Percentiles rank a stretch among this genome's conserved stretches.
Conservation (phyloP, 2,888 invertebrate genomes). For the Craniophora ligustri region DNA sequence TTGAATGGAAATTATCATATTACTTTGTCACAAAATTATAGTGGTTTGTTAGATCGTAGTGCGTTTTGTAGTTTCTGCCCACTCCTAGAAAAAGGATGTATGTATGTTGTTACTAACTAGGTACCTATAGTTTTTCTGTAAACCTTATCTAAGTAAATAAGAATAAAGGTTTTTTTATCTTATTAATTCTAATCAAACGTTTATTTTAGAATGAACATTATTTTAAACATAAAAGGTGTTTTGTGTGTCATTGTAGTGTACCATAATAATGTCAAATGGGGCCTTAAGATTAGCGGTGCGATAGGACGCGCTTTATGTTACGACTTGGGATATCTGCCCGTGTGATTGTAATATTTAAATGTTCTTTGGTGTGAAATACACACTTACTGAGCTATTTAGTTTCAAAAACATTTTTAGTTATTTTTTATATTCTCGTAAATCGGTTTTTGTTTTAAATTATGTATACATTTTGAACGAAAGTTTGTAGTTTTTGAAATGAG, state of each 20-base stretch:
- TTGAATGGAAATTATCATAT: constrained; percentile 51
- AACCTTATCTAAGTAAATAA: constrained; percentile 22
- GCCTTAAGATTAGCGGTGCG: constrained; percentile 55
- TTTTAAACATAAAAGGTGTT: constrained; percentile 47
- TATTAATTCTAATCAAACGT: constrained; percentile 36
- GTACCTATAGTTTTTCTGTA: constrained; percentile 12
- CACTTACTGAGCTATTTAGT: too few relatives aligned
- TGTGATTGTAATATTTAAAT: constrained; percentile 15
- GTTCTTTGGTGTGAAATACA: constrained; percentile 25
- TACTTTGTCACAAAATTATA: too few relatives aligned
- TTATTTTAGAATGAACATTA: constrained; percentile 27
- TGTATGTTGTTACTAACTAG: too few relatives aligned
- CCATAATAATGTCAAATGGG: constrained; percentile 45
- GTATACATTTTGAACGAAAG: too few relatives aligned
- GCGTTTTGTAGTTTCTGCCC: too few relatives aligned
- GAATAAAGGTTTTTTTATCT: constrained; percentile 17
- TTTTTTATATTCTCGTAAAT: too few relatives aligned
- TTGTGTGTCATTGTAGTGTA: constrained; percentile 44
- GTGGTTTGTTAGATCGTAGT: too few relatives aligned
- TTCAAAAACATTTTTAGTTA: too few relatives aligned
- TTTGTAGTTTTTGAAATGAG: too few relatives aligned
- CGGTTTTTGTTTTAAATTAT: too few relatives aligned
- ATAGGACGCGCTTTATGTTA: constrained; percentile 38
- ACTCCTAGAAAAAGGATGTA: too few relatives aligned
- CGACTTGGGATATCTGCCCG: constrained; percentile 12